Evolutionary conservation across 37 sponge, comb jelly and placozoan species (phyloP).

Genomic region (Eunapius fragilis): DNA sequence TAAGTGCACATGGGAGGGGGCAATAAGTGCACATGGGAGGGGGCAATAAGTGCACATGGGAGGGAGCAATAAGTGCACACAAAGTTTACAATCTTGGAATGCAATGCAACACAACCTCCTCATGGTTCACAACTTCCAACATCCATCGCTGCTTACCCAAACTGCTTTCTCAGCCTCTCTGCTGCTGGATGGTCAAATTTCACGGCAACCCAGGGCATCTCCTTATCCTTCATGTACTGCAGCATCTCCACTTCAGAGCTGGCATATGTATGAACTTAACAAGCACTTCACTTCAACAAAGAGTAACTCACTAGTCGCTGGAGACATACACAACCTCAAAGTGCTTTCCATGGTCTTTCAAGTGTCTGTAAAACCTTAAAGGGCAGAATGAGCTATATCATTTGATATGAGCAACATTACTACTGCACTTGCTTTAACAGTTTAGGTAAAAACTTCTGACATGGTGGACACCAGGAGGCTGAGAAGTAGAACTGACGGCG

Average conservation of each 20-base stretch:
- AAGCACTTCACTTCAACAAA: neutral
- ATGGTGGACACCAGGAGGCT: conserved; percentile 85
- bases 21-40: too few species aligned
- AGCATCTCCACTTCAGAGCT: conserved; percentile 71
- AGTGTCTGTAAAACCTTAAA: conserved; percentile 69
- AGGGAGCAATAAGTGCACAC: too few species aligned
- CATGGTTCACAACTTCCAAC: neutral
- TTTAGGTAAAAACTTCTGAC: conserved; percentile 76
- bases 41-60: too few species aligned
- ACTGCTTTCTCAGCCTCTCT: conserved; percentile 54
- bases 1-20: too few species aligned
- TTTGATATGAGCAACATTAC: too few species aligned
- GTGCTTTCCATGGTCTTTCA: conserved; percentile 58
- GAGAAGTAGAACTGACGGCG: conserved; percentile 77
- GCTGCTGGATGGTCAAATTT: conserved; percentile 23
- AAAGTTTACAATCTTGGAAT: too few species aligned
- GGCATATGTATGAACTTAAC: neutral
- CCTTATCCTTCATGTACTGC: conserved; percentile 67
- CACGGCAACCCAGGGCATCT: conserved; percentile 70
- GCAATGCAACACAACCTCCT: too few species aligned
- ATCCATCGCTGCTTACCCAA: conserved; percentile 30
- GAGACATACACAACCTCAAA: conserved; percentile 81
- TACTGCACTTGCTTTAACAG: conserved; percentile 69
- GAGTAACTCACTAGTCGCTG: conserved; percentile 80
- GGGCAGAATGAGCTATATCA: neutral